These are phyloP conservation scores for Rhagologus leucostigma DNA, from an alignment of 2,113 vertebrate species.

Conservation along the genomic window DNA sequence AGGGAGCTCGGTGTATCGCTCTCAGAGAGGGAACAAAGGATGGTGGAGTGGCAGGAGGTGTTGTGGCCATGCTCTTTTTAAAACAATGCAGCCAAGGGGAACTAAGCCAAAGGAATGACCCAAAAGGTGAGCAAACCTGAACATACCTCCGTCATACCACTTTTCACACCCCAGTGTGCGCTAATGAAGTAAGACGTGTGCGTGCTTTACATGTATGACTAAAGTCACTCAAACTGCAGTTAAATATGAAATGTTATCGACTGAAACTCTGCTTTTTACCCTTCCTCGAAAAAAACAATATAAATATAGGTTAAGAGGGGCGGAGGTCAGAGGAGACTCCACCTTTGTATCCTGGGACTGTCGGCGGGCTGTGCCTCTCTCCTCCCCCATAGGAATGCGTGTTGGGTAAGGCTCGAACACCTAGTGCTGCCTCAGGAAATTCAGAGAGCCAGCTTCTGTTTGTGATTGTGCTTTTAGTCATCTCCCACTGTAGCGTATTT, in stretches of 20 bases:
- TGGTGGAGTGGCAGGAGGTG: background rate
- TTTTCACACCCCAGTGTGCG: fast-evolving
- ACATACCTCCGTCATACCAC: fast-evolving
- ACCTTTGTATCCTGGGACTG: background rate
- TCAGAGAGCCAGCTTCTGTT: background rate
- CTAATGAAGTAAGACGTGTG: background rate
- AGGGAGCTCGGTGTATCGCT: too few relatives aligned
- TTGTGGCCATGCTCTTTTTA: background rate
- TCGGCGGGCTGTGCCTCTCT: background rate
- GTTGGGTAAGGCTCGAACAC: background rate
- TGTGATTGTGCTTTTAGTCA: background rate
- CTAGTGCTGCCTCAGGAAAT: background rate
- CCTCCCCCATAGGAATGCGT: background rate
- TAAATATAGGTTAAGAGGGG: background rate
- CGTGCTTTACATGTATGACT: background rate
- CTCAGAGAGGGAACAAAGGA: too few relatives aligned
- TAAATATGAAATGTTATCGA: background rate
- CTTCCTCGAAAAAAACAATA: background rate
- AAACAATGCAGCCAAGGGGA: background rate
- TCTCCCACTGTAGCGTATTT: background rate
- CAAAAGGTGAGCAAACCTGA: too few relatives aligned
- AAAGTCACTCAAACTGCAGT: too few relatives aligned
- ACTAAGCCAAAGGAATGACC: too few relatives aligned
- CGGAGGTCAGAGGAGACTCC: background rate
- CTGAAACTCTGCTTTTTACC: background rate